Conservation (phyloP, 2,888 invertebrate genomes). For the Ecliptopera silaceata region DNA sequence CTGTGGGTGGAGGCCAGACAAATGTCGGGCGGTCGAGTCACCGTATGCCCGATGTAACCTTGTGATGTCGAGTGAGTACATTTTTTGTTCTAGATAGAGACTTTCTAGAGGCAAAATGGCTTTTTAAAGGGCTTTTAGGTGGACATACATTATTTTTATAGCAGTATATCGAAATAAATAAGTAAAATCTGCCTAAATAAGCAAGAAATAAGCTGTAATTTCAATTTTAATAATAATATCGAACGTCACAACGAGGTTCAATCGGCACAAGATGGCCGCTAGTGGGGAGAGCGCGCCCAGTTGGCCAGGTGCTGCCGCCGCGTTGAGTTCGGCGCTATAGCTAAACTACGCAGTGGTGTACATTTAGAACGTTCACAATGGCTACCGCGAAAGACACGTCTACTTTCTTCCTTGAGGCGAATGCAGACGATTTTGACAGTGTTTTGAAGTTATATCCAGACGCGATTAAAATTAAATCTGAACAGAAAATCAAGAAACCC, state of each 20-base stretch:
- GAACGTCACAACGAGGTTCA: slow-evolving; percentile 78
- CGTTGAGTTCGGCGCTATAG: slow-evolving; percentile 83
- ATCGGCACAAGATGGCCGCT: slow-evolving; percentile 80
- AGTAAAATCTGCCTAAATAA: slow-evolving; percentile 42
- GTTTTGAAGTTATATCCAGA: slow-evolving; percentile 95
- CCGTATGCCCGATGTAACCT: slow-evolving; percentile 78
- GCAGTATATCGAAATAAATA: slow-evolving; percentile 36
- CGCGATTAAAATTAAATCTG: slow-evolving; percentile 94
- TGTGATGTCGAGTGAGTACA: slow-evolving; percentile 76
- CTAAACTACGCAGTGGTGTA: slow-evolving; percentile 83
- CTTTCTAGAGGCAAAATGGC: slow-evolving; percentile 35
- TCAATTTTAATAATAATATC: slow-evolving; percentile 68
- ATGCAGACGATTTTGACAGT: slow-evolving; percentile 92
- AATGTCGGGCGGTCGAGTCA: slow-evolving; percentile 76
- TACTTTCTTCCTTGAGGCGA: slow-evolving; percentile 96
- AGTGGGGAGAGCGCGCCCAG: slow-evolving; percentile 83
- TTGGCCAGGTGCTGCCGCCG: slow-evolving; percentile 84
- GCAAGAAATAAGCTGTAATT: slow-evolving; percentile 56
- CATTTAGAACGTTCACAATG: slow-evolving; percentile 87
- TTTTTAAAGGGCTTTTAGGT: slow-evolving; percentile 24
- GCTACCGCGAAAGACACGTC: slow-evolving; percentile 95
- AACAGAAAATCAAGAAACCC: slow-evolving; percentile 95
- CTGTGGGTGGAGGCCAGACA: slow-evolving; percentile 77
- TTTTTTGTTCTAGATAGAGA: slow-evolving; percentile 58
- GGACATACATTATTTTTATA: slow-evolving; percentile 22